A percentile compares a stretch with the other conserved stretches of the same genome.
Evolutionary conservation across 2,797 vertebrate genomes (phyloP).

Genomic region (Xenentodon cancila): DNA sequence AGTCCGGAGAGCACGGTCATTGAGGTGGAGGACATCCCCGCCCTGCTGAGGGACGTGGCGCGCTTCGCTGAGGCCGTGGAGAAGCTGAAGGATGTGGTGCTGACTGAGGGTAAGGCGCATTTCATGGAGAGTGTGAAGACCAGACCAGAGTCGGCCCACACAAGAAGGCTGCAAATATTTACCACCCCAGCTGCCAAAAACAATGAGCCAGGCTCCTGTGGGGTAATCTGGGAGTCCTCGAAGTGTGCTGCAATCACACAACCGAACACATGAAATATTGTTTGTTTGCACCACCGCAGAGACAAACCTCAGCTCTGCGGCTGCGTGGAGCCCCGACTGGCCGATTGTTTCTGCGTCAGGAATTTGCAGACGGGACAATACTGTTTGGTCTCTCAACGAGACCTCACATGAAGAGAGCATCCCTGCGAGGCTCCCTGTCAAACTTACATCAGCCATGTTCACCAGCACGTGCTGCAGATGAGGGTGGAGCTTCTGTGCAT

Average conservation of each 20-base stretch:
- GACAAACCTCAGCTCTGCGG: background rate
- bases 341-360: constrained; percentile 7
- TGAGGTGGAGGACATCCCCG: constrained; percentile 91
- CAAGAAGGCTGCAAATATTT: constrained; percentile 5
- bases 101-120: constrained; percentile 85
- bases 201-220: background rate
- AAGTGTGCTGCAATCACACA: background rate
- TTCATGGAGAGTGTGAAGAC: background rate
- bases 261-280: background rate
- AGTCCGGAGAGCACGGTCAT: constrained; percentile 78
- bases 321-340: background rate
- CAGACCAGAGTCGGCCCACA: background rate
- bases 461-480: constrained; percentile 2
- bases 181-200: background rate
- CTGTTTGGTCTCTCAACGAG: constrained; percentile 15
- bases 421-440: constrained; percentile 7
- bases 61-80: constrained; percentile 93
- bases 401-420: constrained; percentile 15
- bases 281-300: constrained; percentile 11
- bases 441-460: constrained; percentile 24
- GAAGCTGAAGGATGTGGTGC: constrained; percentile 92
- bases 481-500: constrained; percentile 41
- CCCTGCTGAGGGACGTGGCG: constrained; percentile 88
- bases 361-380: constrained; percentile 30
- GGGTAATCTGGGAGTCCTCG: background rate